Evolutionary conservation across 1,140 invertebrate genomes (phyloP).

Genomic region (Nixonia krombeini): DNA sequence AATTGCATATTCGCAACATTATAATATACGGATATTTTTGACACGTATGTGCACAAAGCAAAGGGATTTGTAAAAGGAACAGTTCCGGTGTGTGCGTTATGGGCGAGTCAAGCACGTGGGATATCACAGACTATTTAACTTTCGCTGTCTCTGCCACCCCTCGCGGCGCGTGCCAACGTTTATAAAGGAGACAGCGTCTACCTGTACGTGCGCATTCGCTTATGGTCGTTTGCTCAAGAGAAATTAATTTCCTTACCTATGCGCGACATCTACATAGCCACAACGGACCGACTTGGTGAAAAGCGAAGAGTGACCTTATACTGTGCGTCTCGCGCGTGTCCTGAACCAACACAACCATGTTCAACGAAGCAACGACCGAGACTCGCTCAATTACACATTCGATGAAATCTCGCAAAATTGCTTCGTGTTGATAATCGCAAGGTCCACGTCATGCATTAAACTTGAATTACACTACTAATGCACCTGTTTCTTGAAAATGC

Average conservation of each 20-base stretch:
- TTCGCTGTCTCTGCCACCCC: too few species aligned
- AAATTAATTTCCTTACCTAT: conserved; percentile 21
- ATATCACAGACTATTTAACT: too few species aligned
- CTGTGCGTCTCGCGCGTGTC: neutral
- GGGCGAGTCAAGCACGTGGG: neutral
- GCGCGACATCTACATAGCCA: conserved; percentile 2
- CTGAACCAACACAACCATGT: conserved; percentile 2
- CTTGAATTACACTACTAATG: too few species aligned
- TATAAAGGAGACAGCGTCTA: neutral
- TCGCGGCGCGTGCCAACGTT: neutral
- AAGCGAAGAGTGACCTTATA: neutral
- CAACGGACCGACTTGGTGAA: conserved; percentile 1
- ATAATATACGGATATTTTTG: too few species aligned
- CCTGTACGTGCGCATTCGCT: neutral
- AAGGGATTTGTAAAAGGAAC: too few species aligned
- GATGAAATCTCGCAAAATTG: neutral
- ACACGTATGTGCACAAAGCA: too few species aligned
- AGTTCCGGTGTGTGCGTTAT: neutral
- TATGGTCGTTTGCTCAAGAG: neutral
- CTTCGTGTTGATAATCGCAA: neutral
- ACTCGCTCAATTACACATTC: conserved; percentile 4
- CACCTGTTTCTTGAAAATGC: too few species aligned
- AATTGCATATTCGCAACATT: too few species aligned
- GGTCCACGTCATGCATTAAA: conserved; percentile 4
- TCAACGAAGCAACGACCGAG: neutral